A percentile compares a stretch with the other conserved stretches of the same genome.
phyloP scores from a whole-genome alignment of 2,888 invertebrate genomes.

The Drosophila nr. perissopoda region DNA sequence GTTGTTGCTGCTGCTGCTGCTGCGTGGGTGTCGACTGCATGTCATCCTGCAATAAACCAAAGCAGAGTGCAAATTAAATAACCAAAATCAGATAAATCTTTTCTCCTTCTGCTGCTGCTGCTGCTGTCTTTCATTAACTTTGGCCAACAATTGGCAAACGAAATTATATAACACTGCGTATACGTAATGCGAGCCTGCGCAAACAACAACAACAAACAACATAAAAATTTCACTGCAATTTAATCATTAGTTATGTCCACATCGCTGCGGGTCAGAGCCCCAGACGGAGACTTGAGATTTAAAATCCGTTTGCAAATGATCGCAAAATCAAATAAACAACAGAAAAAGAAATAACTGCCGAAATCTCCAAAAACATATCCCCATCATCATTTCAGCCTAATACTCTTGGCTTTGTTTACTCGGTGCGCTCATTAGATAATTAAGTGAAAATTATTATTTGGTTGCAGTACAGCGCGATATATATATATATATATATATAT shows the following conservation, averaged over 20 bases:
- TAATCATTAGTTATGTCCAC: slow-evolving; percentile 75
- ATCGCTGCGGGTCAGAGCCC: slow-evolving; percentile 44
- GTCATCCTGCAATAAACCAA: slow-evolving; percentile 81
- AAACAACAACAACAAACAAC: slow-evolving; percentile 2
- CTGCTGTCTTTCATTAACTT: slow-evolving; percentile 29
- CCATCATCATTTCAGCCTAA: slow-evolving; percentile 44
- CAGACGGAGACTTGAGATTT: slow-evolving; percentile 13
- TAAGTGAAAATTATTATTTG: slow-evolving; percentile 82
- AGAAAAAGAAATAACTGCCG: slow-evolving; percentile 5
- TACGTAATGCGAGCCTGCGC: slow-evolving; percentile 48
- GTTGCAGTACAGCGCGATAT: slow-evolving; percentile 53
- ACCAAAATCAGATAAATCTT: slow-evolving; percentile 15
- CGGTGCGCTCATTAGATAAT: slow-evolving; percentile 72
- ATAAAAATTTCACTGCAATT: slow-evolving; percentile 58
- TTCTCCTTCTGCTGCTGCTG: background rate
- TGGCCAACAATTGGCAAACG: slow-evolving; percentile 27
- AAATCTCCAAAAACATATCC: slow-evolving; percentile 15
- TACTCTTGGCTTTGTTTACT: slow-evolving; percentile 32
- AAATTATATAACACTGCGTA: slow-evolving; percentile 64
- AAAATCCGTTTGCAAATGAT: slow-evolving; percentile 72
- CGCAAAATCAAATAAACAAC: slow-evolving; percentile 51
- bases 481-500: background rate
- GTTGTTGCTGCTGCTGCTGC: slow-evolving; percentile 24
- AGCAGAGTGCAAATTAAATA: slow-evolving; percentile 27
- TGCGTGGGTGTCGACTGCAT: slow-evolving; percentile 61